Percentiles rank a stretch among this genome's conserved stretches.
Conservation (phyloP, 2,113 vertebrate species). For the Macquaria australasica region DNA sequence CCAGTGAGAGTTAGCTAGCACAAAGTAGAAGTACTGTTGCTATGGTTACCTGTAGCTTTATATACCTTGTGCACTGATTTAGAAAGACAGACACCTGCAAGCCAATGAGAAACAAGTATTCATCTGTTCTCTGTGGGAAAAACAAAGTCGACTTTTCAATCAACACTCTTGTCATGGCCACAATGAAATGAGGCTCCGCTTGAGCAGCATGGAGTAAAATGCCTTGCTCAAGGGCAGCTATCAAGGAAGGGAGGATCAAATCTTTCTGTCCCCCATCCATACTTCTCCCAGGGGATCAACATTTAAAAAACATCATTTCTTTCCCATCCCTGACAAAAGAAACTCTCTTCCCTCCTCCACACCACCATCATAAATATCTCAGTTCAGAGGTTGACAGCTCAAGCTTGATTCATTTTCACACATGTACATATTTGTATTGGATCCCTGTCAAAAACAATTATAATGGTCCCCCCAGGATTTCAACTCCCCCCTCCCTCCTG, state of each 20-base stretch:
- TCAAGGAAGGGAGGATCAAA: not conserved
- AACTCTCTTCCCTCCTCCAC: conserved; percentile 43
- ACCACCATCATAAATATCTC: conserved; percentile 74
- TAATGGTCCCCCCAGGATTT: conserved; percentile 69
- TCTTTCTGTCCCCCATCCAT: not conserved
- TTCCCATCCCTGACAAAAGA: conserved; percentile 58
- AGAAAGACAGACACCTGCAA: no score
- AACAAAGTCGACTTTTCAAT: not conserved
- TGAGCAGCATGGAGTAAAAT: conserved; percentile 4
- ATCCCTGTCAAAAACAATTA: conserved; percentile 74
- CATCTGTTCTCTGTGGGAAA: not conserved
- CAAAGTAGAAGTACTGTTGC: not conserved
- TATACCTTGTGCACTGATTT: no score
- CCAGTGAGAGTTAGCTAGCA: no score
- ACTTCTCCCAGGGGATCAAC: conserved; percentile 4
- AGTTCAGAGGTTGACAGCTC: conserved; percentile 75
- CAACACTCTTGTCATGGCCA: not conserved
- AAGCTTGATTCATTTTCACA: conserved; percentile 76
- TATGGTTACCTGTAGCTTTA: no score
- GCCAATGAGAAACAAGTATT: no score
- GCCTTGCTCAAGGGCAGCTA: not conserved
- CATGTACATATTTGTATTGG: conserved; percentile 72
- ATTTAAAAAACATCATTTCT: conserved; percentile 15
- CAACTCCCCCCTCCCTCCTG: conserved; percentile 44
- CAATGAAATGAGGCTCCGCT: not conserved